Conservation (phyloP, 2,888 invertebrate species). For the Dasypogon diadema region DNA sequence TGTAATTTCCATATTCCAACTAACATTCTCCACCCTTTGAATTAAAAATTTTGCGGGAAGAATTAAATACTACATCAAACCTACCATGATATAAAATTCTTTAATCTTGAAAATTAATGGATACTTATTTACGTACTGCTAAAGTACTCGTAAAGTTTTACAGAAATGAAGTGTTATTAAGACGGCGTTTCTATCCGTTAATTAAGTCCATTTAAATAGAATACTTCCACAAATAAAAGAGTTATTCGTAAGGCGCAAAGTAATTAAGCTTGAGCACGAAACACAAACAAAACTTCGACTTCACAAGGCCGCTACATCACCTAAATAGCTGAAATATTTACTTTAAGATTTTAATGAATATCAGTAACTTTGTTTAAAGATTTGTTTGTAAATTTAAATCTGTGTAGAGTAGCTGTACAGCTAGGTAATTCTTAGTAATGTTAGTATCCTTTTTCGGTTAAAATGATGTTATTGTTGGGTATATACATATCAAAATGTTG, state of each 20-base stretch:
- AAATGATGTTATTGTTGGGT: slow-evolving; percentile 26
- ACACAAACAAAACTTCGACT: slow-evolving; percentile 36
- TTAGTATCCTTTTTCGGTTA: slow-evolving; percentile 14
- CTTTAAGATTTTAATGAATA: slow-evolving; percentile 16
- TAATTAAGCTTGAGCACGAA: slow-evolving; percentile 43
- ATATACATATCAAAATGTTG: slow-evolving; percentile 54
- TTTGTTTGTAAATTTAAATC: slow-evolving; percentile 28
- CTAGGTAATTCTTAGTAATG: slow-evolving; percentile 13
- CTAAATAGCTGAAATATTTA: slow-evolving; percentile 11
- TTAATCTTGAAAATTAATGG: no score
- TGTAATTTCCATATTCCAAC: no score
- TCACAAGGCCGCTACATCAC: slow-evolving; percentile 25
- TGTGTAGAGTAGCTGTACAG: slow-evolving; percentile 24
- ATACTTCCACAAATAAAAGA: slow-evolving; percentile 25
- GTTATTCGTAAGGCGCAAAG: slow-evolving; percentile 16
- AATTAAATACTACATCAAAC: no score
- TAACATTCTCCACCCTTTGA: no score
- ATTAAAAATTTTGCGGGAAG: no score
- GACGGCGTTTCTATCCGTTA: slow-evolving; percentile 12
- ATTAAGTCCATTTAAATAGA: slow-evolving; percentile 33
- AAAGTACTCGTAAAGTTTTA: neutral
- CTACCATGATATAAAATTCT: no score
- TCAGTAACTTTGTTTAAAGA: slow-evolving; percentile 14
- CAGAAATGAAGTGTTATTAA: slow-evolving; percentile 16
- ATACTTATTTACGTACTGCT: no score